Evolutionary conservation across 1,140 invertebrate genomes (phyloP).

Genomic region (Rhyacophila brunnea): DNA sequence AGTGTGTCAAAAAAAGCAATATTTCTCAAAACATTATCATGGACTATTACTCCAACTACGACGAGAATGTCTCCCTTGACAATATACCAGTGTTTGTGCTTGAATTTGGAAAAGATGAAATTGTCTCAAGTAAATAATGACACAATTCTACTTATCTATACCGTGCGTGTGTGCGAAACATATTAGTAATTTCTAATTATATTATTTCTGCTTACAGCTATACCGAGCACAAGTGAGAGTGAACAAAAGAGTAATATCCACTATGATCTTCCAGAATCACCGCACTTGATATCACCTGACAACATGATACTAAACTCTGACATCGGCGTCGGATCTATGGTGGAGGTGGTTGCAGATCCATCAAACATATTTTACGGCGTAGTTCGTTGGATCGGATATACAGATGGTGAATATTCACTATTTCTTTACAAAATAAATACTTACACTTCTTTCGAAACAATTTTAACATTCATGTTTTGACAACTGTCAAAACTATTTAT

Average conservation of each 20-base stretch:
- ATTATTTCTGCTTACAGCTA: slow-evolving; percentile 14
- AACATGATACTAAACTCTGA: slow-evolving; percentile 45
- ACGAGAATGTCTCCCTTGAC: slow-evolving; percentile 22
- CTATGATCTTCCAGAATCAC: slow-evolving; percentile 20
- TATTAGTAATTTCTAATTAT: too few relatives aligned
- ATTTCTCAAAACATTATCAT: slow-evolving; percentile 24
- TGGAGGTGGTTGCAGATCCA: slow-evolving; percentile 68
- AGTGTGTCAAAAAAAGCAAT: slow-evolving; percentile 7
- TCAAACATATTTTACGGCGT: slow-evolving; percentile 70
- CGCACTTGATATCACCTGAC: slow-evolving; percentile 18
- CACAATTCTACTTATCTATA: not conserved
- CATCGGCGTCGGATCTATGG: slow-evolving; percentile 71
- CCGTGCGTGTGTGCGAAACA: not conserved
- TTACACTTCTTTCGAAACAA: too few relatives aligned
- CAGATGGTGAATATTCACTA: slow-evolving; percentile 57
- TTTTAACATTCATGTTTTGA: too few relatives aligned
- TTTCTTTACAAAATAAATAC: too few relatives aligned
- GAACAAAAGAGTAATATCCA: slow-evolving; percentile 22
- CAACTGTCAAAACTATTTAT: too few relatives aligned
- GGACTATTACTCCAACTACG: slow-evolving; percentile 33
- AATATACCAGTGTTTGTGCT: slow-evolving; percentile 33
- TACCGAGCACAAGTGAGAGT: slow-evolving; percentile 19
- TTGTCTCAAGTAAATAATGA: slow-evolving; percentile 8
- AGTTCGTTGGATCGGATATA: slow-evolving; percentile 81
- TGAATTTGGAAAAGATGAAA: slow-evolving; percentile 23